Evolutionary conservation across 2,113 vertebrate genomes (phyloP), one percentile per base, ranked within the genome.

Genomic region (Scomber colias): DNA sequence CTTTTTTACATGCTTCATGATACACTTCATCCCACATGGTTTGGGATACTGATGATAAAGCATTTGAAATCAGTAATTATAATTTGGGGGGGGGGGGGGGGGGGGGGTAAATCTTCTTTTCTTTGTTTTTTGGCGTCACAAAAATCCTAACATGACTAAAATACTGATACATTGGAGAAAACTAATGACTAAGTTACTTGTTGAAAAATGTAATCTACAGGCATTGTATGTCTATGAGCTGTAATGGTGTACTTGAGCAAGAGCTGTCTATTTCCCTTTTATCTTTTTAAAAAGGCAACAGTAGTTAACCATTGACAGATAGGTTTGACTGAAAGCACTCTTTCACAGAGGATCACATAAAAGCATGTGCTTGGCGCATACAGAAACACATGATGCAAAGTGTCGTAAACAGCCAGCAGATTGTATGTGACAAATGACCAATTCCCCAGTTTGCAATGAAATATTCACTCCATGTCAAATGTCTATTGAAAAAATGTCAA

Each of bases 1-100:
- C 50, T 27, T 15, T 54, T 55, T 45, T 49, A 15, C 21, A 71
- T 31, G 61, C 60, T n/a, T 53, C 5, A 55, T 67, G 68, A 16
- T 35, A 8, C 0, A 16, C 31, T 4, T 45, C 17, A 45, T 56
- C 49, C 4, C 10, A 50, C 27, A 49, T 62, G 57, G 64, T 54
- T 45, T 16, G n/a, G 46, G 6, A 61, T 62, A n/a, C 48, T 40
- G 64, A 65, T 68, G 50, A 79, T 62, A 56, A 71, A 62, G 17
- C 30, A 35, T 19, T 46, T 46, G 8, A 56, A 63, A 53, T 35
- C 4, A 0, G 3, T 13, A 75, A 63, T 56, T 59, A n/a, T n/a
- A 16, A 24, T 62, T 45, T 19, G 19, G 16, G 59, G 65, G n/a
- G 3, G 10, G 2, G 59, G 65, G n/a, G 3, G 10, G 2, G 21